phyloP scores from a whole-genome alignment of 2,113 vertebrate species.

The Copsychus sechellarum region DNA sequence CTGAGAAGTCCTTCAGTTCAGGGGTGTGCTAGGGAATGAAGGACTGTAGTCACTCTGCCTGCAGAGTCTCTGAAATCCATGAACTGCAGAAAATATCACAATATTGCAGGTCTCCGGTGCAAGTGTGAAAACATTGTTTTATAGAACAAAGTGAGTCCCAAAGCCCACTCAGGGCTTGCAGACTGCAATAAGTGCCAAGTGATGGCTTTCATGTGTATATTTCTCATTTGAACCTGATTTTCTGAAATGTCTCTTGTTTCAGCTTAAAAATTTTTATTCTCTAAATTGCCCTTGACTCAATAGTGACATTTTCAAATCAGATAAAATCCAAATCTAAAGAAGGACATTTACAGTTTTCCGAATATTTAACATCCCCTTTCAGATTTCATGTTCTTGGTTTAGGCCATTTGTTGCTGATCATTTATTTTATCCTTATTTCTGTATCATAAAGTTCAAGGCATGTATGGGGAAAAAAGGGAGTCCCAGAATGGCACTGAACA shows the following conservation, averaged over 20 bases:
- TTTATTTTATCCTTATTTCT: conserved; percentile 71
- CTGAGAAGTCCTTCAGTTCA: not conserved
- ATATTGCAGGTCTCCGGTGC: not conserved
- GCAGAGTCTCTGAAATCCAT: not conserved
- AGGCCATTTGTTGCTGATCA: conserved; percentile 48
- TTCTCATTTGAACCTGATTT: conserved; percentile 11
- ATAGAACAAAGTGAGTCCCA: not conserved
- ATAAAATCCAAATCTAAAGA: conserved; percentile 29
- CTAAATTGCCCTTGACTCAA: conserved; percentile 22
- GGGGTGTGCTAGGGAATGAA: not conserved
- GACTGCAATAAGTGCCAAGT: not conserved
- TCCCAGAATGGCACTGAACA: conserved; percentile 50
- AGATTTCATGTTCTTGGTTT: conserved; percentile 33
- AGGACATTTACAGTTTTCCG: conserved; percentile 21
- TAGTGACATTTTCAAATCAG: not conserved
- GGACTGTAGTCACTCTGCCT: not conserved
- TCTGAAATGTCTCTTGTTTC: conserved; percentile 6
- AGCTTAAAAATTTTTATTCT: not conserved
- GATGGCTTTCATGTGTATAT: not conserved
- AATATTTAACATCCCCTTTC: conserved; percentile 47
- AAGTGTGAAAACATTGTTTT: not conserved
- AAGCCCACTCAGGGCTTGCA: not conserved
- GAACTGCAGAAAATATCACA: not conserved
- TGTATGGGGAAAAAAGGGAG: not conserved
- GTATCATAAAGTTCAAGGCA: conserved; percentile 62